These are phyloP conservation scores for Crossoptilon crossoptilon DNA, from an alignment of 2,797 vertebrate species.

Conservation along the genomic window DNA sequence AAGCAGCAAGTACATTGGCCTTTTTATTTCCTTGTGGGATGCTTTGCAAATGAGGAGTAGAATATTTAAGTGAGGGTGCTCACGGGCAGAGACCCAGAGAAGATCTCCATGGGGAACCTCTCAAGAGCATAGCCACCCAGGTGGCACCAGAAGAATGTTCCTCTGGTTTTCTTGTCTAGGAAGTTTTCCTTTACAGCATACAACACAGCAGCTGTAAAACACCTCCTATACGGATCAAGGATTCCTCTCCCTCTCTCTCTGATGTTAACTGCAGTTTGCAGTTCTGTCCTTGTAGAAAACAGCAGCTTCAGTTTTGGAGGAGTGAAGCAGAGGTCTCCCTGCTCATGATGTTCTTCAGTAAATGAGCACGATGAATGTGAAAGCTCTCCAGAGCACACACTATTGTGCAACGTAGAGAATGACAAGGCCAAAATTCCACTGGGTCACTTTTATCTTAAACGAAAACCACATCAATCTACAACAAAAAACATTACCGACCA, in stretches of 20 bases:
- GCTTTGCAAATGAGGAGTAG: background rate
- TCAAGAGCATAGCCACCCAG: rapidly evolving
- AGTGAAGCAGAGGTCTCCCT: background rate
- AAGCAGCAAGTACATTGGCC: background rate
- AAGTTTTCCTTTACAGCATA: background rate
- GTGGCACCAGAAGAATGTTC: background rate
- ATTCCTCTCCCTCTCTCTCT: background rate
- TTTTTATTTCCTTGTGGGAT: background rate
- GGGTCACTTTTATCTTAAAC: background rate
- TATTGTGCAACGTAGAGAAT: background rate
- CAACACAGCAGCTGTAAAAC: background rate
- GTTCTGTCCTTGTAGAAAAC: background rate
- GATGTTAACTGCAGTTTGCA: background rate
- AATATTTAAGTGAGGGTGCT: background rate
- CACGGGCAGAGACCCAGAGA: background rate
- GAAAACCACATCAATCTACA: background rate
- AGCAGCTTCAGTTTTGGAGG: background rate
- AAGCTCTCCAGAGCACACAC: background rate
- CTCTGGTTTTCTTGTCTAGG: background rate
- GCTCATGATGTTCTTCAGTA: background rate
- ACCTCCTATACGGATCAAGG: background rate
- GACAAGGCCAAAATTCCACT: background rate
- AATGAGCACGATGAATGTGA: background rate
- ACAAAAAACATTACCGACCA: rapidly evolving
- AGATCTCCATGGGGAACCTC: background rate